Evolutionary conservation across 2,888 invertebrate genomes (phyloP).

Genomic region (Caenorhabditis angaria): DNA sequence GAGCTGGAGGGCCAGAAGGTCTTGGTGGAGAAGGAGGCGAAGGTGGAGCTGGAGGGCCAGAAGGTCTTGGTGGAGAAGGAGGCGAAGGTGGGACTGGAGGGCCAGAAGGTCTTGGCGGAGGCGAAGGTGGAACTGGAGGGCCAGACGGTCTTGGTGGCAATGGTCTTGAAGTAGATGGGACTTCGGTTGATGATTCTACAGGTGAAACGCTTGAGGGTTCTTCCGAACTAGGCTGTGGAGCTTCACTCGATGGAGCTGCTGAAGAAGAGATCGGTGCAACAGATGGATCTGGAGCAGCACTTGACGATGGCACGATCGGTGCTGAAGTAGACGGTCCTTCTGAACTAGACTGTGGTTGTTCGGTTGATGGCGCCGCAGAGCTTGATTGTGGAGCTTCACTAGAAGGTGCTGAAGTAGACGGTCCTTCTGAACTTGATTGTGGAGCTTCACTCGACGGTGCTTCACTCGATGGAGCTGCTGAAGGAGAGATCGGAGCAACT

Average conservation of each 20-base stretch:
- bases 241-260: neutral
- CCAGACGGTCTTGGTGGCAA: neutral
- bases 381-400: neutral
- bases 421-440: slow-evolving; percentile 9
- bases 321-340: neutral
- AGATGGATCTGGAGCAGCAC: neutral
- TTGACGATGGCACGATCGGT: neutral
- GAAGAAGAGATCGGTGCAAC: neutral
- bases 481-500: slow-evolving; percentile 9
- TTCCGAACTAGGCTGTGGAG: neutral
- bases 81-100: too few species aligned
- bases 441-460: slow-evolving; percentile 12
- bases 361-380: neutral
- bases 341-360: neutral
- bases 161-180: neutral
- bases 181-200: neutral
- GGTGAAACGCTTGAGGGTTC: too few species aligned
- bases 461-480: slow-evolving; percentile 9
- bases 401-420: neutral
- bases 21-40: too few species aligned
- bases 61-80: too few species aligned
- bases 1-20: neutral
- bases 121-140: neutral
- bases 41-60: too few species aligned
- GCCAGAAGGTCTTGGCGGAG: too few species aligned